phyloP scores from a whole-genome alignment of 2,888 invertebrate species.

The Lithosia quadra region DNA sequence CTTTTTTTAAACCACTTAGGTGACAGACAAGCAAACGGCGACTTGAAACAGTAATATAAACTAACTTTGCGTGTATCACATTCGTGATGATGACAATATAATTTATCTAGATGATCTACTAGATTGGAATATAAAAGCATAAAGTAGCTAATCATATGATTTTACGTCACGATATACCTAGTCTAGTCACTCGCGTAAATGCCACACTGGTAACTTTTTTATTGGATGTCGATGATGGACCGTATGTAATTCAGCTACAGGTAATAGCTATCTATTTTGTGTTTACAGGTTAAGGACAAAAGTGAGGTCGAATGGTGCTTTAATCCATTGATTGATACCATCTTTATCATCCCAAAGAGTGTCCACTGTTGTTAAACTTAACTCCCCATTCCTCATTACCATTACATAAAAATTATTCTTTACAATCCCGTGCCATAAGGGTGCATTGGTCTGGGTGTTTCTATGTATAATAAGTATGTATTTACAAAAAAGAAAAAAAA shows the following conservation, averaged over 20 bases:
- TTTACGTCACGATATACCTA: conserved; percentile 4
- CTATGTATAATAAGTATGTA: no score
- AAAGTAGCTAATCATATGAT: conserved; percentile 1
- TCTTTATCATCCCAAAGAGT: no score
- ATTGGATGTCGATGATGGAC: conserved; percentile 5
- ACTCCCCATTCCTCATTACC: no score
- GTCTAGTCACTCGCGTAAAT: background rate
- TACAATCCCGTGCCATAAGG: no score
- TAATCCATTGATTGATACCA: background rate
- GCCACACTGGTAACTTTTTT: background rate
- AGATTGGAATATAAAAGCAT: conserved; percentile 11
- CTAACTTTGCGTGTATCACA: conserved; percentile 1
- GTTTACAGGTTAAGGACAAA: background rate
- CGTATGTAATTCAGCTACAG: background rate
- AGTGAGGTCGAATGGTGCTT: background rate
- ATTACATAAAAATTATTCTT: no score
- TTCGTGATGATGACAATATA: conserved; percentile 5
- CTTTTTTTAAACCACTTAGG: no score
- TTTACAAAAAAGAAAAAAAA: no score
- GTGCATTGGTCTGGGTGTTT: no score
- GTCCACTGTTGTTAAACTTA: no score
- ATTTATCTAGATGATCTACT: conserved; percentile 14
- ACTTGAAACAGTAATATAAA: no score
- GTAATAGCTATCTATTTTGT: background rate
- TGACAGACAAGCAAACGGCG: no score